phyloP scores from a whole-genome alignment of 92 coral and sea anemone genomes.

The Palythoa caribaeorum region DNA sequence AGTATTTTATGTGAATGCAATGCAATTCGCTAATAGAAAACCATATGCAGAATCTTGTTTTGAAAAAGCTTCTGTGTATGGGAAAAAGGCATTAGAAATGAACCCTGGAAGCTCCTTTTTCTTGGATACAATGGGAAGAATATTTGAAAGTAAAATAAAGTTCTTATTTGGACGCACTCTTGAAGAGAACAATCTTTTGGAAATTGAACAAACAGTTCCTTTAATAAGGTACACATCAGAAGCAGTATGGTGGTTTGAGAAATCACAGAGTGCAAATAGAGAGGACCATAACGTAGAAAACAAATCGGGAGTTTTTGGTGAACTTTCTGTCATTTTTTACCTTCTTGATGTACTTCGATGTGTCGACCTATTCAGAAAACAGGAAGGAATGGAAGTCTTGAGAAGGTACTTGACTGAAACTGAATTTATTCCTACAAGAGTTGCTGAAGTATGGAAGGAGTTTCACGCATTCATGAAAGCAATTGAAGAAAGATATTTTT shows the following conservation, averaged over 20 bases:
- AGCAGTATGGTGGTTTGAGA: slow-evolving; percentile 38
- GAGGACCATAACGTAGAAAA: slow-evolving; percentile 33
- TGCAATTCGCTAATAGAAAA: neutral
- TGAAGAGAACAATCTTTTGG: neutral
- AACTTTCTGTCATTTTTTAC: slow-evolving; percentile 57
- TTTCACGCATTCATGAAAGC: slow-evolving; percentile 22
- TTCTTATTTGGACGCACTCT: slow-evolving; percentile 4
- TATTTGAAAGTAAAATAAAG: slow-evolving; percentile 46
- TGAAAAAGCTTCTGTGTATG: neutral
- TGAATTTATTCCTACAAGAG: slow-evolving; percentile 11
- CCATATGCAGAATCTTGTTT: neutral
- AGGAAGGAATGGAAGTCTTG: slow-evolving; percentile 25
- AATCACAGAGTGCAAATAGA: slow-evolving; percentile 16
- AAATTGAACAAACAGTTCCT: neutral
- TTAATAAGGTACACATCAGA: slow-evolving; percentile 18
- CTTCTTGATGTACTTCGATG: slow-evolving; percentile 60
- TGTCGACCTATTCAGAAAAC: slow-evolving; percentile 30
- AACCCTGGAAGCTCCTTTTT: slow-evolving; percentile 16
- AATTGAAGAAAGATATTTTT: slow-evolving; percentile 30
- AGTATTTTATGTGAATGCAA: slow-evolving; percentile 57
- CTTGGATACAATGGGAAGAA: slow-evolving; percentile 64
- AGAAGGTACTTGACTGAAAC: slow-evolving; percentile 40
- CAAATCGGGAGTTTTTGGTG: slow-evolving; percentile 36
- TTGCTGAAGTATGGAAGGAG: slow-evolving; percentile 39
- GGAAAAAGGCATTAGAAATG: slow-evolving; percentile 5